phyloP scores from a whole-genome alignment of 1,140 invertebrate genomes.

The Drosophila athabasca region DNA sequence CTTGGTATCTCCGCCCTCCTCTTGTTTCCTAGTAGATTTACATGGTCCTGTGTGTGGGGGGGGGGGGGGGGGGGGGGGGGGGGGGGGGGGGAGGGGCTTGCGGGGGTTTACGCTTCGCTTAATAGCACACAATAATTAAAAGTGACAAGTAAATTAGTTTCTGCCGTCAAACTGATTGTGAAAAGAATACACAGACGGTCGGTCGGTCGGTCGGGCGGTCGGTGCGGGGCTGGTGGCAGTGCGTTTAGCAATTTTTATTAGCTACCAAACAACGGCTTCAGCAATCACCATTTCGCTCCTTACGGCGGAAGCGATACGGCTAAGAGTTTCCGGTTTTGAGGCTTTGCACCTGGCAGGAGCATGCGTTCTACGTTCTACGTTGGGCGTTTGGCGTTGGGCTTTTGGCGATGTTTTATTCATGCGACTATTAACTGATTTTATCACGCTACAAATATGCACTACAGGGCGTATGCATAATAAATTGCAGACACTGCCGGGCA shows the following conservation, averaged over 20 bases:
- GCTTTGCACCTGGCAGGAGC: conserved; percentile 40
- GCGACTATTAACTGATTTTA: conserved; percentile 77
- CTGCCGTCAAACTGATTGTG: conserved; percentile 36
- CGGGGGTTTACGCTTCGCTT: conserved; percentile 59
- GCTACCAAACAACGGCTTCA: neutral
- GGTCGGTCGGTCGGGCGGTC: neutral
- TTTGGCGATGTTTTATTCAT: conserved; percentile 73
- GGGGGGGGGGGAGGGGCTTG: neutral
- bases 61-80: neutral
- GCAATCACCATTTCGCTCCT: neutral
- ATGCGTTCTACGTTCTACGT: no score
- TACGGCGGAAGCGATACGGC: conserved; percentile 27
- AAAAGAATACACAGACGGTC: conserved; percentile 14
- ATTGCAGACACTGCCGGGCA: conserved; percentile 52
- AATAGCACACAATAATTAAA: conserved; percentile 75
- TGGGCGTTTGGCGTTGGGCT: conserved; percentile 7
- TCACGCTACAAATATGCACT: conserved; percentile 81
- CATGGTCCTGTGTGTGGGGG: conserved; percentile 2
- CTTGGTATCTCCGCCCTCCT: no score
- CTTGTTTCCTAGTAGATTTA: neutral
- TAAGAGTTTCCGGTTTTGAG: conserved; percentile 26
- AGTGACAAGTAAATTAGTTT: conserved; percentile 81
- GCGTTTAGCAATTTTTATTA: conserved; percentile 67
- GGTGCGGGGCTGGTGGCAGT: conserved; percentile 5
- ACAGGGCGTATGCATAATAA: conserved; percentile 78